phyloP scores from a whole-genome alignment of 2,888 invertebrate species.

The Synanthedon vespiformis region DNA sequence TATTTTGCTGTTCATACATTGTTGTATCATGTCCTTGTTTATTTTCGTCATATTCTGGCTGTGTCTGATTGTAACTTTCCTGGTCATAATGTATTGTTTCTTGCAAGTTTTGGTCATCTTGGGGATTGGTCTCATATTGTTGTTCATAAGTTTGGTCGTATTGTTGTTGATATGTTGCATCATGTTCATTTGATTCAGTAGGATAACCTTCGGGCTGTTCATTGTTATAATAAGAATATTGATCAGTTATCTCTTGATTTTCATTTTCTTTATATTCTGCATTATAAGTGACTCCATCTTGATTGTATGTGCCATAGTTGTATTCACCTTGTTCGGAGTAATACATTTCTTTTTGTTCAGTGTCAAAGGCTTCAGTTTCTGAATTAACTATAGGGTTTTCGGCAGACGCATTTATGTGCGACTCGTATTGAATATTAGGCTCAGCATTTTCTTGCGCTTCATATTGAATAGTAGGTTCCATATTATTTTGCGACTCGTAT shows the following conservation, averaged over 20 bases:
- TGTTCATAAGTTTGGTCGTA: conserved; percentile 46
- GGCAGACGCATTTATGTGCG: background rate
- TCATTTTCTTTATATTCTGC: conserved; percentile 17
- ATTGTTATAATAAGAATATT: conserved; percentile 34
- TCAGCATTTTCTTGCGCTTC: too few relatives aligned
- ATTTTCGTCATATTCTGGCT: conserved; percentile 5
- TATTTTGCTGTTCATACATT: conserved; percentile 12
- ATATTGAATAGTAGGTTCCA: too few relatives aligned
- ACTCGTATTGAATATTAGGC: too few relatives aligned
- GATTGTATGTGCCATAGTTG: conserved; percentile 19
- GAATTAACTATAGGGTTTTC: conserved; percentile 2
- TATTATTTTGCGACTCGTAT: too few relatives aligned
- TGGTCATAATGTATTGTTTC: conserved; percentile 9
- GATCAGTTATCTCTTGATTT: conserved; percentile 21
- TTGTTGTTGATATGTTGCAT: conserved; percentile 28
- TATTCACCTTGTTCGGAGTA: conserved; percentile 29
- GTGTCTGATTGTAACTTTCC: conserved; percentile 8
- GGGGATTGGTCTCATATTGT: conserved; percentile 22
- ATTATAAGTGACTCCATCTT: conserved; percentile 16
- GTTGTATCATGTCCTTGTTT: conserved; percentile 7
- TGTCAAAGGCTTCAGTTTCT: conserved; percentile 33
- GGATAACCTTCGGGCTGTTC: conserved; percentile 23
- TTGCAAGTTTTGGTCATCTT: conserved; percentile 1
- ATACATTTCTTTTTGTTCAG: conserved; percentile 40
- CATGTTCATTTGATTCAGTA: conserved; percentile 32